phyloP scores from a whole-genome alignment of 2,797 vertebrate genomes.

The Taeniopygia guttata region DNA sequence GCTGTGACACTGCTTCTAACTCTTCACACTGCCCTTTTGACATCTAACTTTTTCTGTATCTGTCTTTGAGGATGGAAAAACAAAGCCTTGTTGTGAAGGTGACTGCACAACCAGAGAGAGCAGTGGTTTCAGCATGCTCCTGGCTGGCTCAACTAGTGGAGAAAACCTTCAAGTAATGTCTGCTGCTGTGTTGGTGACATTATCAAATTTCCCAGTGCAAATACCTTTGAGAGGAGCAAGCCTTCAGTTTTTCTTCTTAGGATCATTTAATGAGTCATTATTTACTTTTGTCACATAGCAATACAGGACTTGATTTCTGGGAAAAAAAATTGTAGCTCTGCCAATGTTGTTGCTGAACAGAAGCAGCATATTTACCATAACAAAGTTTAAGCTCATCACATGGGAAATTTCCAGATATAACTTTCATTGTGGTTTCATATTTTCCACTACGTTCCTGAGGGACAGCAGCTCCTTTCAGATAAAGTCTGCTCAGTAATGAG shows the following conservation, averaged over 20 bases:
- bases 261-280: slow-evolving; percentile 68
- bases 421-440: neutral
- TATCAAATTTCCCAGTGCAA: slow-evolving; percentile 74
- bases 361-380: slow-evolving; percentile 18
- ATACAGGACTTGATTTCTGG: slow-evolving; percentile 38
- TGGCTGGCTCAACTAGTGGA: neutral
- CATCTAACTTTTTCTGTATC: neutral
- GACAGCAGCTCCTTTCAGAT: neutral
- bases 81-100: neutral
- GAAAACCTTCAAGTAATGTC: slow-evolving; percentile 70
- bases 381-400: neutral
- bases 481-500: neutral
- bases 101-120: neutral
- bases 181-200: slow-evolving; percentile 71
- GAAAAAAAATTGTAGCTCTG: neutral
- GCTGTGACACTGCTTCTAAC: neutral
- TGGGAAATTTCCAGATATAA: neutral
- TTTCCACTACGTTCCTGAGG: neutral
- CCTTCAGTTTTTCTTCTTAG: slow-evolving; percentile 52
- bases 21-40: neutral
- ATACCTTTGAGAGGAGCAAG: slow-evolving; percentile 61
- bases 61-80: neutral
- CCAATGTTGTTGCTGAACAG: slow-evolving; percentile 2
- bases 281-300: slow-evolving; percentile 56
- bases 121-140: neutral